Evolutionary conservation across 2,888 invertebrate genomes (phyloP), one percentile per base, ranked within the genome.

Genomic region (Archips crataeganus): DNA sequence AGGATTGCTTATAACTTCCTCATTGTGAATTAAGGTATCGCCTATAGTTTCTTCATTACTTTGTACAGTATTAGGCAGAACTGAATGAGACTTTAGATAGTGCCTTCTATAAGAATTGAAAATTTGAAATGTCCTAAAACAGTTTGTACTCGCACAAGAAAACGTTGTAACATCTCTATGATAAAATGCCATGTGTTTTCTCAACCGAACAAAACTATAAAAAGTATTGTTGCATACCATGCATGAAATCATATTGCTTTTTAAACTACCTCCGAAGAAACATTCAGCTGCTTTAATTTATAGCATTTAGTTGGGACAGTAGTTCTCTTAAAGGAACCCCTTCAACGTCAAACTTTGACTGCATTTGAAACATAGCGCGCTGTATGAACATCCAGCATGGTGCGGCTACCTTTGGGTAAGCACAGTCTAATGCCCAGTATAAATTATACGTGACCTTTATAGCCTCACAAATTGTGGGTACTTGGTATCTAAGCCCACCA

Each of bases 51-150:
- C 39, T 61, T 61, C 42, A 45, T 15, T n/a, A 61, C 42, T 36
- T 15, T 42, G 42, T n/a, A 61, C 42, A 0, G 15, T 62, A 62
- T 45, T 15, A 61, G 61, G 15, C 45, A 47, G 63, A 39, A 45
- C 15, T 11, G n/a, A 32, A 63, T 63, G 63, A 42, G 45, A 51
- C 42, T 65, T 69, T 60, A 65, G 23, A 65, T 69, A 74, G 42
- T 69, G 69, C 47, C 69, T 57, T 61, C 69, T 57, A 61, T 74
- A 69, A 1, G 74, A 74, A 69, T 45, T 65, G 51, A 74, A 74
- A 9, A 70, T 42, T n/a, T 65, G 59, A 70, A 54, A 70, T 39
- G 42, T 34, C n/a, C 65, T 65, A 6, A 59, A 65, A 45, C 69
- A 65, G 23, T 47, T 39, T 51, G 60, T 9, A 49, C 32, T 59